Evolutionary conservation across 2,888 invertebrate genomes (phyloP).

Genomic region (Entomobrya proxima): DNA sequence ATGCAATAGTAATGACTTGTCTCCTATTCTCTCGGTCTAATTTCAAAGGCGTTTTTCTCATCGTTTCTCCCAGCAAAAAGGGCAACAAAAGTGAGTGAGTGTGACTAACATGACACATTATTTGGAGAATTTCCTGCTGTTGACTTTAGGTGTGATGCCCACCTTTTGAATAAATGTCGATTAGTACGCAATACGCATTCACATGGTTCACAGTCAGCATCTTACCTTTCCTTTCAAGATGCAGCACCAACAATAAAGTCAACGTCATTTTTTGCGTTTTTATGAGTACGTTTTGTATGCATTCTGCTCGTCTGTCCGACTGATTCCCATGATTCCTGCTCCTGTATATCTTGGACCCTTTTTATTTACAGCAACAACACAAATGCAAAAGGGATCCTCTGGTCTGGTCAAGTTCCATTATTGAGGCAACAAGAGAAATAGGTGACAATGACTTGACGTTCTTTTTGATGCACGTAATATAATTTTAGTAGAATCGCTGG

Average conservation of each 20-base stretch:
- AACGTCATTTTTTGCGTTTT: conserved; percentile 30
- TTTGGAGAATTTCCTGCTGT: conserved; percentile 66
- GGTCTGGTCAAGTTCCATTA: conserved; percentile 35
- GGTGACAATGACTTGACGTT: conserved; percentile 55
- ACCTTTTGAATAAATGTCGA: neutral
- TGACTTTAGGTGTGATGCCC: conserved; percentile 21
- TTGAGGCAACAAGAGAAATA: neutral
- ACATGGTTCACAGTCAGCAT: neutral
- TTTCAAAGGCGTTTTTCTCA: conserved; percentile 70
- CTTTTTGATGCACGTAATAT: neutral
- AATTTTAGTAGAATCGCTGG: neutral
- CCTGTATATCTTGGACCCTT: conserved; percentile 7
- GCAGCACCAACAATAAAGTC: conserved; percentile 49
- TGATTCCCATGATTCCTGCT: conserved; percentile 61
- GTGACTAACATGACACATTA: conserved; percentile 65
- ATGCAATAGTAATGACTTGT: conserved; percentile 61
- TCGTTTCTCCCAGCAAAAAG: conserved; percentile 5
- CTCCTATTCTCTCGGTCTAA: conserved; percentile 66
- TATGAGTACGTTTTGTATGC: conserved; percentile 4
- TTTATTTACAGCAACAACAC: conserved; percentile 17
- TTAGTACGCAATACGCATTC: neutral
- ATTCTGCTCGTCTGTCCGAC: conserved; percentile 13
- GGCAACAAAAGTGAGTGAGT: conserved; percentile 45
- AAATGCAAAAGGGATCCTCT: neutral
- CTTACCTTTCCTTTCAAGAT: conserved; percentile 12